Evolutionary conservation across 2,888 invertebrate genomes (phyloP), one percentile per base, ranked within the genome.

Genomic region (Mythimna albipuncta): DNA sequence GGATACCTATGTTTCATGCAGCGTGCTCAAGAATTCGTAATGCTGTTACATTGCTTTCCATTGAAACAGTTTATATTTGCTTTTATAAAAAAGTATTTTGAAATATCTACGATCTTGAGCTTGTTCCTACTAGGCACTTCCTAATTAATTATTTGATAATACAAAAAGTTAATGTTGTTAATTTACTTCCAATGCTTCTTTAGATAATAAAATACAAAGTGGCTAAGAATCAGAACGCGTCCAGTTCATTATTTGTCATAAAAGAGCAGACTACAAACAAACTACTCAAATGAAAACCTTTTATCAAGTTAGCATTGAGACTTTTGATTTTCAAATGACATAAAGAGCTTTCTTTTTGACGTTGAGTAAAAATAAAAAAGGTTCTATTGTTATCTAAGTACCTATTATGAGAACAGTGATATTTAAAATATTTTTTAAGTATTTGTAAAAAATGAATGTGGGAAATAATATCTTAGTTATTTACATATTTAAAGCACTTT

Each of bases 41-140:
- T 77, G 82, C 77, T 81, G 81, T 85, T 77, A 90, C 90, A 92
- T 92, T 94, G 92, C 94, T 93, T 93, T 92, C 93, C 90, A 92
- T 89, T 89, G 85, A 44, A 57, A 35, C 21, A 44, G 7, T 64
- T 21, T 13, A 21, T 61, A 0, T 61, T 11, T 69, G 21, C 19
- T 1, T 13, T 41, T 32, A 21, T 32, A 2, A n/a, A n/a, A n/a
- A 52, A n/a, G 13, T 38, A 26, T 1, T 41, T 16, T 10, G 26
- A 26, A 44, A 19, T 57, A 35, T 38, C 26, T 2, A 55, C 11
- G 16, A 6, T n/a, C 0, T 50, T 50, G 21, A 41, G n/a, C 11
- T 70, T 58, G n/a, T 50, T 7, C 6, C 2, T 21, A 26, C 10
- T 50, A n/a, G 7, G 13, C 4, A 10, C 5, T 21, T 16, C 5